Conservation (phyloP, 2,113 vertebrate genomes). For the Columba livia region DNA sequence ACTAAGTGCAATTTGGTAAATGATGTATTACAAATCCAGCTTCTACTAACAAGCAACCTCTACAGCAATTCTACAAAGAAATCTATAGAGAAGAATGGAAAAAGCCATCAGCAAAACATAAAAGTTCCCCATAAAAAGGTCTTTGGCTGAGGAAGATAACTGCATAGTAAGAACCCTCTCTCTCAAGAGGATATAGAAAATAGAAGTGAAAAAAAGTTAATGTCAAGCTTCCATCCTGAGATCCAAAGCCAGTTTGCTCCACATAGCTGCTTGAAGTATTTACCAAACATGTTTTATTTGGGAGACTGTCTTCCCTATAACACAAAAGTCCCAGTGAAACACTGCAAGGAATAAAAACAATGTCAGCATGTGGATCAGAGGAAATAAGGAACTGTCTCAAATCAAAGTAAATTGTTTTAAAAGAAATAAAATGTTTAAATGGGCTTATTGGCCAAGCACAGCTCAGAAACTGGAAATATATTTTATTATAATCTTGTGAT, state of each 20-base stretch:
- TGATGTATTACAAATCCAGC: fast-evolving
- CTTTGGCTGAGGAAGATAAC: background rate
- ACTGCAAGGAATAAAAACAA: background rate
- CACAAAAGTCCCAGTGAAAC: background rate
- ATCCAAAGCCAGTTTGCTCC: background rate
- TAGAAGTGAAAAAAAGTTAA: background rate
- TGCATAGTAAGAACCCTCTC: background rate
- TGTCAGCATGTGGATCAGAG: background rate
- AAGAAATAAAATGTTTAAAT: background rate
- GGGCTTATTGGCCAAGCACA: background rate
- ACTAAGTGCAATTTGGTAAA: background rate
- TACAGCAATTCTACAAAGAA: background rate
- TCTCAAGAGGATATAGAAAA: background rate
- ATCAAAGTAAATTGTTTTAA: background rate
- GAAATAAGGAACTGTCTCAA: background rate
- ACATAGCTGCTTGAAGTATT: background rate
- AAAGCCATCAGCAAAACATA: background rate
- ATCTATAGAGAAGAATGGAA: background rate
- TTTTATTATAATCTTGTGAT: background rate
- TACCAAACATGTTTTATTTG: background rate
- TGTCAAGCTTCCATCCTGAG: background rate
- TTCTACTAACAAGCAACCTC: background rate
- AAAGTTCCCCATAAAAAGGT: background rate
- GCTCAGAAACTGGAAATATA: background rate
- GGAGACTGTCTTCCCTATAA: background rate